Evolutionary conservation across 2,113 vertebrate genomes (phyloP), one percentile per base, ranked within the genome.

Genomic region (Crotalus viridis): DNA sequence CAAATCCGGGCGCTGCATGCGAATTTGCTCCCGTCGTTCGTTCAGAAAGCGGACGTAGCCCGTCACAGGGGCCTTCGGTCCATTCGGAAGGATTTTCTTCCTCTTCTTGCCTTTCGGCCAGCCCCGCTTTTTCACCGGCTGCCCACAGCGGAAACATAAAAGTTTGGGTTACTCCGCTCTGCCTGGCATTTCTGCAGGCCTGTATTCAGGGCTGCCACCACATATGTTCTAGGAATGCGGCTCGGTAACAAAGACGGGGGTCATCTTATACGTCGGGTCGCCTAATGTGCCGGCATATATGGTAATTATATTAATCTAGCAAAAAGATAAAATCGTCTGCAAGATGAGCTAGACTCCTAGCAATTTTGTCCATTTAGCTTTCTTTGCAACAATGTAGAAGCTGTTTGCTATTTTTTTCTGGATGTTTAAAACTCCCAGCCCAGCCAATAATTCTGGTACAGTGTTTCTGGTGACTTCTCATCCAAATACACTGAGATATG

Each of bases 101-200:
- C 99, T 98, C 96, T 99, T 99, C 97, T 99, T 99, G 69, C 99
- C 99, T 94, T 99, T 99, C 0, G 99, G 99, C 99, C 99, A 99
- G 61, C 99, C 99, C 56, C 99, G 98, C 96, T 99, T 99, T 97
- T 99, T 99, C 93, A 98, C 98, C 0, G 99, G 99, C 98, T 99
- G 96, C 24, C 33, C 74, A 3, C 22, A 51, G 33, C 10, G 0
- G 61, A 10, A 19, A 55, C 7, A 56, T 26, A 7, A 52, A 39
- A 5, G 26, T 8, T 3, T 5, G 26, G 3, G 24, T 15, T 15
- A 39, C 48, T 46, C 46, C 0, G 0, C 48, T 28, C n/a, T 87
- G 48, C 85, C 39, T 0, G 0, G 28, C 0, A 61, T 28, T 59
- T 54, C 0, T 0, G 0, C 6, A 26, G 10, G 10, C 10, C 28